Percentiles rank a stretch among this genome's conserved stretches.
These are phyloP conservation scores for Australoheros facetus DNA, from an alignment of 2,797 vertebrate genomes.

Conservation along the genomic window DNA sequence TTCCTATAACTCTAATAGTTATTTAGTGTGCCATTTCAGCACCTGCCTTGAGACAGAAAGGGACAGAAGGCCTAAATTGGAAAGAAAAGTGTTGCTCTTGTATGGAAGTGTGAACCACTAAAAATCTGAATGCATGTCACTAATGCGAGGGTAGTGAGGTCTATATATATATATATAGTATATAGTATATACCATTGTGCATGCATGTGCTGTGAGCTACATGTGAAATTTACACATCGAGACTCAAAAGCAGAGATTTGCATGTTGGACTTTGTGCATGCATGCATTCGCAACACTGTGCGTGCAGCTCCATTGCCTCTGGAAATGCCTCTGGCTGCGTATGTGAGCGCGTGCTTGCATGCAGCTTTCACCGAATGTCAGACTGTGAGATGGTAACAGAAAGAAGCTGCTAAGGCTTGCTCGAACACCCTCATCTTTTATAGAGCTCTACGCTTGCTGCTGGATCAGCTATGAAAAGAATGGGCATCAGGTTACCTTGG, in stretches of 20 bases:
- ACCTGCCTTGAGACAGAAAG: conserved; percentile 73
- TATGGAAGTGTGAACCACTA: conserved; percentile 21
- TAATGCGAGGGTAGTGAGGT: not conserved
- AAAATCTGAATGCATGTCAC: not conserved
- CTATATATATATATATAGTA: no score
- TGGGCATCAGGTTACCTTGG: conserved; percentile 21
- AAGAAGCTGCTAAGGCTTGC: conserved; percentile 38
- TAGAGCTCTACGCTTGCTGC: not conserved
- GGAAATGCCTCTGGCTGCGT: not conserved
- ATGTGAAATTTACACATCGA: not conserved
- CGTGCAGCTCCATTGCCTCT: not conserved
- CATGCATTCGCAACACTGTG: not conserved
- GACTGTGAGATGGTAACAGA: conserved; percentile 25
- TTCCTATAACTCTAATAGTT: conserved; percentile 74
- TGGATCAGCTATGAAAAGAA: conserved; percentile 43
- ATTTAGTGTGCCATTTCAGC: conserved; percentile 81
- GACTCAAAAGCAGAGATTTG: conserved; percentile 10
- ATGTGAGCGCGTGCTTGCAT: not conserved
- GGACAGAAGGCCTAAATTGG: conserved; percentile 20
- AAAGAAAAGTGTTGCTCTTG: conserved; percentile 43
- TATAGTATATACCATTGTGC: not conserved
- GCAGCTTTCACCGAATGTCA: conserved; percentile 23
- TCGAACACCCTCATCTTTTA: conserved; percentile 38
- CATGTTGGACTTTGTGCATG: not conserved
- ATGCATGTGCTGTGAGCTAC: not conserved